phyloP scores from a whole-genome alignment of 2,888 invertebrate species.

The Chromoteleia sp. region DNA sequence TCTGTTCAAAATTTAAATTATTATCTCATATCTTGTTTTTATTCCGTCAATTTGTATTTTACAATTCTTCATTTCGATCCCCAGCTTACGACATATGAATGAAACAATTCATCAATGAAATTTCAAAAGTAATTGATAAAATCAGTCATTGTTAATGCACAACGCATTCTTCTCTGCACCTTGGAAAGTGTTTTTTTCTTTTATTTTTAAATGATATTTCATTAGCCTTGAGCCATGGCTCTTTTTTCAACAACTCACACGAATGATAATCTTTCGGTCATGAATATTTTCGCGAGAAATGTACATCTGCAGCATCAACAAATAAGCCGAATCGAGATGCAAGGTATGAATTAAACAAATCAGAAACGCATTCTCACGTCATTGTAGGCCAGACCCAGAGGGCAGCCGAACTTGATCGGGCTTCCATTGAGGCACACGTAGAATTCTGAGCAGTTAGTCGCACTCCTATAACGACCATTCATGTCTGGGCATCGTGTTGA shows the following conservation, averaged over 20 bases:
- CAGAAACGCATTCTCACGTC: slow-evolving; percentile 84
- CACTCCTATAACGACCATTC: slow-evolving; percentile 88
- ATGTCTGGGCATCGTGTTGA: slow-evolving; percentile 86
- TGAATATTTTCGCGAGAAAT: slow-evolving; percentile 58
- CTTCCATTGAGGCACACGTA: slow-evolving; percentile 87
- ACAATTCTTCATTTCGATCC: background rate
- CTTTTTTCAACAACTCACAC: slow-evolving; percentile 50
- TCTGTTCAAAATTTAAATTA: too few species aligned
- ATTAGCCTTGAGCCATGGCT: slow-evolving; percentile 56
- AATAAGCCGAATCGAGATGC: slow-evolving; percentile 71
- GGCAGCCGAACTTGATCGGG: slow-evolving; percentile 88
- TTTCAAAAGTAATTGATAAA: slow-evolving; percentile 32
- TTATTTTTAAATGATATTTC: slow-evolving; percentile 44
- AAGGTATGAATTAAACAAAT: slow-evolving; percentile 56
- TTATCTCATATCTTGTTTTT: too few species aligned
- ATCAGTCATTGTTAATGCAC: slow-evolving; percentile 38
- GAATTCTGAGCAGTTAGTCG: slow-evolving; percentile 88
- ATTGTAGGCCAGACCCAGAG: slow-evolving; percentile 87
- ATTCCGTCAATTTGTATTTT: background rate
- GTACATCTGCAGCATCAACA: slow-evolving; percentile 53
- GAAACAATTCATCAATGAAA: slow-evolving; percentile 47
- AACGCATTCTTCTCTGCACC: slow-evolving; percentile 27
- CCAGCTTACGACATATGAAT: slow-evolving; percentile 1
- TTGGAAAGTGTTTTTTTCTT: slow-evolving; percentile 43
- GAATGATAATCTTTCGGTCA: slow-evolving; percentile 62